These are phyloP conservation scores for Brenthis ino DNA, from an alignment of 2,888 invertebrate species.

Conservation along the genomic window DNA sequence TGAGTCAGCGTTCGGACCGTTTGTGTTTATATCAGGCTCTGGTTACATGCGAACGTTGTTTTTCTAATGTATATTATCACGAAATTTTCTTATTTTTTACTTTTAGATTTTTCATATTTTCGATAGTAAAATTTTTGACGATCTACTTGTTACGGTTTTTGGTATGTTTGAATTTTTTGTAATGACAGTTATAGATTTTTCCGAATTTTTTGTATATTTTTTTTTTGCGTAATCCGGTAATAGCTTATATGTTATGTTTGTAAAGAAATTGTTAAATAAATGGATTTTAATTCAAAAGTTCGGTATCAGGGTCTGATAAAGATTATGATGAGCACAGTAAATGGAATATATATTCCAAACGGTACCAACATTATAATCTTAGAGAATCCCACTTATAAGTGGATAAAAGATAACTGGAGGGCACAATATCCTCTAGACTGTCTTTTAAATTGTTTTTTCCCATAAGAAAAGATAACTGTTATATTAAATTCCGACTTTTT, in stretches of 20 bases:
- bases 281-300: slow-evolving; percentile 30
- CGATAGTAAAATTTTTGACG: neutral
- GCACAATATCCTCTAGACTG: slow-evolving; percentile 26
- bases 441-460: slow-evolving; percentile 17
- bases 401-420: slow-evolving; percentile 45
- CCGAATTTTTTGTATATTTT: neutral
- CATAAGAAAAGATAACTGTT: slow-evolving; percentile 19
- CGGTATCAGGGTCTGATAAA: slow-evolving; percentile 65
- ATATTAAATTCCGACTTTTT: slow-evolving; percentile 8
- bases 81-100: neutral
- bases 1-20: slow-evolving; percentile 80
- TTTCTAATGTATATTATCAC: neutral
- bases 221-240: neutral
- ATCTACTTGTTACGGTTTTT: neutral
- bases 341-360: slow-evolving; percentile 60
- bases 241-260: neutral
- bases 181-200: neutral
- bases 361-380: slow-evolving; percentile 56
- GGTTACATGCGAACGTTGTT: slow-evolving; percentile 36
- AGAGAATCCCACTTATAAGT: slow-evolving; percentile 70
- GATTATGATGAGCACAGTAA: slow-evolving; percentile 67
- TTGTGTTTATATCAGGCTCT: slow-evolving; percentile 57
- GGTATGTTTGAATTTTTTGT: slow-evolving; percentile 3
- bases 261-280: neutral
- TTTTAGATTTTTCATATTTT: neutral